Conservation (phyloP, 2,113 vertebrate genomes). For the Cyanoramphus novaezelandiae region DNA sequence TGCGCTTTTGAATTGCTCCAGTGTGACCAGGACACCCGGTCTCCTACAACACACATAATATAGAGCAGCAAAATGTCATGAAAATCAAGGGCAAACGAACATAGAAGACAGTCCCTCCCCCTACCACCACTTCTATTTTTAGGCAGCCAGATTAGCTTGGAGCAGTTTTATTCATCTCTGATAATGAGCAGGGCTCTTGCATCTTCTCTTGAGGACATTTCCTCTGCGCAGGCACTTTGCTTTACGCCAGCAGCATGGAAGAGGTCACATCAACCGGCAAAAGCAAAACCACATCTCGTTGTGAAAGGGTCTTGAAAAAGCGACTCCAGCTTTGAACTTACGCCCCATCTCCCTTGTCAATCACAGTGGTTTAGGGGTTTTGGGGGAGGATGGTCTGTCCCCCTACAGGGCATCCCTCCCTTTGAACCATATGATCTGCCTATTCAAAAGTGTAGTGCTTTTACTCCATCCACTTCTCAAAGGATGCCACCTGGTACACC, state of each 20-base stretch:
- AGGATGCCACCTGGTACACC: neutral
- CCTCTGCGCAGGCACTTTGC: neutral
- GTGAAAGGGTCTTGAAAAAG: neutral
- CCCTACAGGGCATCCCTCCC: fast-evolving
- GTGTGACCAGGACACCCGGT: neutral
- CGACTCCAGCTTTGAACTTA: neutral
- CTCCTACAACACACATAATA: neutral
- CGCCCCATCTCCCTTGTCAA: neutral
- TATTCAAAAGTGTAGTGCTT: neutral
- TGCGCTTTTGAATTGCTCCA: neutral
- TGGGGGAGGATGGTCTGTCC: neutral
- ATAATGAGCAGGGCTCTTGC: slow-evolving; percentile 38
- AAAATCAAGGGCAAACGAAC: slow-evolving; percentile 47
- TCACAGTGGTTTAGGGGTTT: neutral
- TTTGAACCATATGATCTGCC: neutral
- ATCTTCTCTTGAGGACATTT: slow-evolving; percentile 34
- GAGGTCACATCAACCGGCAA: fast-evolving
- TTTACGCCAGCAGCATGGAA: neutral
- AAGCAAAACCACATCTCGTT: neutral
- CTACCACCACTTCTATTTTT: slow-evolving; percentile 41
- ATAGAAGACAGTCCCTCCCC: slow-evolving; percentile 29
- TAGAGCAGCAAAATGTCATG: slow-evolving; percentile 33
- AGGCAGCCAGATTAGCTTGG: slow-evolving; percentile 50
- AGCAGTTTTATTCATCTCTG: slow-evolving; percentile 33
- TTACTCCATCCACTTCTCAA: neutral